A percentile compares a stretch with the other conserved stretches of the same genome.
These are phyloP conservation scores for Merluccius polli DNA, from an alignment of 2,797 vertebrate species.

Conservation along the genomic window DNA sequence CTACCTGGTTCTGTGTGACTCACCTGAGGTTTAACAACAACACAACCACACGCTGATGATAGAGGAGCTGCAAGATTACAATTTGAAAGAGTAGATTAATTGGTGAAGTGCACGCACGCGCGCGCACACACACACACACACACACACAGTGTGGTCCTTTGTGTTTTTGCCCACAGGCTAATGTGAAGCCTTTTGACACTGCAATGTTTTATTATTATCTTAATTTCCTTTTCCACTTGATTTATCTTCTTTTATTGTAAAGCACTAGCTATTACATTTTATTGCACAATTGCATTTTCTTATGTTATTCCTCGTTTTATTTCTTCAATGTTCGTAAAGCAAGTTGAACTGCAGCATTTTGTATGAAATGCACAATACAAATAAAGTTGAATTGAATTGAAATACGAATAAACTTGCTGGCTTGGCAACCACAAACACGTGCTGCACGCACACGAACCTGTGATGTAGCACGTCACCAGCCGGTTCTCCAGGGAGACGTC, in stretches of 20 bases:
- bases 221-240: too few species aligned
- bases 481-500: conserved; percentile 89
- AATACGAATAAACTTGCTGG: too few species aligned
- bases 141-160: neutral
- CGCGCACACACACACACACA: neutral
- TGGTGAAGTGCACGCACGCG: conserved; percentile 8
- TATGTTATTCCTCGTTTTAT: too few species aligned
- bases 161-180: too few species aligned
- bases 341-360: too few species aligned
- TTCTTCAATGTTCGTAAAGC: too few species aligned
- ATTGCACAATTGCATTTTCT: too few species aligned
- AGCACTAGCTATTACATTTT: too few species aligned
- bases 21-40: conserved; percentile 29
- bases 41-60: conserved; percentile 13
- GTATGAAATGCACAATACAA: neutral
- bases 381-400: neutral
- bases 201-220: too few species aligned
- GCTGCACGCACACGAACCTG: conserved; percentile 72
- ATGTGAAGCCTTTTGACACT: too few species aligned
- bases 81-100: neutral
- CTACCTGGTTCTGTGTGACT: conserved; percentile 35
- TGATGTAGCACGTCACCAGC: conserved; percentile 91
- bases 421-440: neutral
- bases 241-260: too few species aligned
- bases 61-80: conserved; percentile 30